These are phyloP conservation scores for Ctenopoma kingsleyae DNA, from an alignment of 2,797 vertebrate species.

Conservation along the genomic window DNA sequence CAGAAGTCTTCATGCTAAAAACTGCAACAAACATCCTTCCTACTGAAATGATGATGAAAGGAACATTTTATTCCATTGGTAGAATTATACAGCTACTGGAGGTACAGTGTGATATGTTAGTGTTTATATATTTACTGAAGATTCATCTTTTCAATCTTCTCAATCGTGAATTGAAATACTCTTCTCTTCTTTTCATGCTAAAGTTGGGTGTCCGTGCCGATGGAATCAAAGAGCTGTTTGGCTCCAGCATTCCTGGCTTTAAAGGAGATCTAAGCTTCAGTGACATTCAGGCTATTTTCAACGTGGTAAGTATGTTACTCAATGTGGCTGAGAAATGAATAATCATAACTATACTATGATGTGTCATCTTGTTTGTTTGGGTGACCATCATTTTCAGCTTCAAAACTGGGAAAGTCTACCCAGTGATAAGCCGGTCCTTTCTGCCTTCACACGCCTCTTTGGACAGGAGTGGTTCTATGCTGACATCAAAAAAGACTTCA, in stretches of 20 bases:
- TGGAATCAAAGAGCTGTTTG: constrained; percentile 84
- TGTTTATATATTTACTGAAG: background rate
- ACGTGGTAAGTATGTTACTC: constrained; percentile 78
- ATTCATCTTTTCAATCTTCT: background rate
- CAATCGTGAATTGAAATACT: background rate
- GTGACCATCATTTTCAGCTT: constrained; percentile 75
- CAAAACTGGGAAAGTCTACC: constrained; percentile 84
- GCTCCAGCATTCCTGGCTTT: constrained; percentile 63
- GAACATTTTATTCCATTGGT: constrained; percentile 81
- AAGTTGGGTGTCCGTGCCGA: constrained; percentile 86
- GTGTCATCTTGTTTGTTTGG: background rate
- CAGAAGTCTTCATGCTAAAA: constrained; percentile 83
- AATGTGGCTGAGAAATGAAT: background rate
- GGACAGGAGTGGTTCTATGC: constrained; percentile 87
- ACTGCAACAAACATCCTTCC: constrained; percentile 83
- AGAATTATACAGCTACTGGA: constrained; percentile 85
- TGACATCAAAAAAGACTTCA: constrained; percentile 80
- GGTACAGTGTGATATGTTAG: constrained; percentile 73
- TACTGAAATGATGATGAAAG: constrained; percentile 81
- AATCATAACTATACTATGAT: background rate
- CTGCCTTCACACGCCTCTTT: constrained; percentile 78
- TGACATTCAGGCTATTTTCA: constrained; percentile 81
- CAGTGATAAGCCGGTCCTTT: constrained; percentile 77
- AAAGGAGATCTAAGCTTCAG: constrained; percentile 76
- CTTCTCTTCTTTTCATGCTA: constrained; percentile 17